phyloP scores from a whole-genome alignment of 2,888 invertebrate species.

The Glyphotaelius pellucidus region DNA sequence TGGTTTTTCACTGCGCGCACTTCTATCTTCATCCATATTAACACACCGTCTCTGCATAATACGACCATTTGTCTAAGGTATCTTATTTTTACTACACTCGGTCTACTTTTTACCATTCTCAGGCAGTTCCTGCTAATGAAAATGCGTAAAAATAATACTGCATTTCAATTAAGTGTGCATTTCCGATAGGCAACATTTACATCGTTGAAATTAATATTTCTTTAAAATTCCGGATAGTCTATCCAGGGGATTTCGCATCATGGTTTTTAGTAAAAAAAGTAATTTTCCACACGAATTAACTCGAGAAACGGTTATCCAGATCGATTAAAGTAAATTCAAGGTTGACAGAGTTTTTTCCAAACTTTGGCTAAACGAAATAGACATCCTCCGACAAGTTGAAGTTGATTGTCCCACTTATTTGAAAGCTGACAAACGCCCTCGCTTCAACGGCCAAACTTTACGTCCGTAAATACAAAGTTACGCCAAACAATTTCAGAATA shows the following conservation, averaged over 20 bases:
- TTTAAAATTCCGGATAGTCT: no score
- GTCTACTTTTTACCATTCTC: no score
- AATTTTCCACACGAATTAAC: background rate
- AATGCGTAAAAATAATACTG: no score
- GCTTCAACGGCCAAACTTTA: conserved; percentile 14
- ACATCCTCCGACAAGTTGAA: conserved; percentile 3
- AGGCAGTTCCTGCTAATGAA: no score
- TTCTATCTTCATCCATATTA: no score
- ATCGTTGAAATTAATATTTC: no score
- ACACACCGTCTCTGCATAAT: no score
- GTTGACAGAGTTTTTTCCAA: conserved; percentile 9
- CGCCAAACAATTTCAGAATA: background rate
- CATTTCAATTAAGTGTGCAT: no score
- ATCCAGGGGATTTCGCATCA: background rate
- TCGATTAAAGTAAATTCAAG: conserved; percentile 10
- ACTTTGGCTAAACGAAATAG: background rate
- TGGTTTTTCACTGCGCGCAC: no score
- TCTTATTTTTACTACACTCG: no score
- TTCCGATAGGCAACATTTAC: no score
- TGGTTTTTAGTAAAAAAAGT: background rate
- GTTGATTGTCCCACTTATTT: conserved; percentile 22
- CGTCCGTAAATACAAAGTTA: background rate
- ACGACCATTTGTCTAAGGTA: no score
- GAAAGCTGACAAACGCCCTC: conserved; percentile 22
- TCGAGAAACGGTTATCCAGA: background rate